A percentile compares a stretch with the other conserved stretches of the same genome.
Evolutionary conservation across 2,797 vertebrate species (phyloP).

Genomic region (Mus spretus): DNA sequence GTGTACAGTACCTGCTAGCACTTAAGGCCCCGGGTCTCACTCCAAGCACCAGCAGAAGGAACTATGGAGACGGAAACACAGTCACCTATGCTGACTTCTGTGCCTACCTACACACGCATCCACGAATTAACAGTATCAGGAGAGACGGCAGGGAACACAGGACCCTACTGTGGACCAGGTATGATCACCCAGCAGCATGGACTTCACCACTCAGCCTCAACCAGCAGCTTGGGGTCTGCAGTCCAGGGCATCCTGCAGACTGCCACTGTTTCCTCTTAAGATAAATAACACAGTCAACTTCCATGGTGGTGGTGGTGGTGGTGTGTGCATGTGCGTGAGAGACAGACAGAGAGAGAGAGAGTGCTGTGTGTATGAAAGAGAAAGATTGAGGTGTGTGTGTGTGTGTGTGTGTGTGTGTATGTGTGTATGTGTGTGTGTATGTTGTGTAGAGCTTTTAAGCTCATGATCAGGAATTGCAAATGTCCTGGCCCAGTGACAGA

Average conservation of each 20-base stretch:
- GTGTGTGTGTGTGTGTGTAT: no score
- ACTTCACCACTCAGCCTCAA: neutral
- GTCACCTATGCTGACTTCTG: neutral
- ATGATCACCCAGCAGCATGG: neutral
- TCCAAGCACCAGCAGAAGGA: no score
- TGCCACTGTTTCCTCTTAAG: neutral
- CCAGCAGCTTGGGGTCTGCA: constrained; percentile 47
- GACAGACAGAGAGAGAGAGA: no score
- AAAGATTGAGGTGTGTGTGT: no score
- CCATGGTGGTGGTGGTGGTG: neutral
- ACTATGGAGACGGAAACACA: neutral
- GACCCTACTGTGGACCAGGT: constrained; percentile 3
- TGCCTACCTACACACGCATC: neutral
- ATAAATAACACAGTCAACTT: neutral
- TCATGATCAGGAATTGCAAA: neutral
- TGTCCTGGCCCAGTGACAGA: neutral
- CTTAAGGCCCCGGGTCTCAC: no score
- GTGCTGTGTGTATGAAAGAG: no score
- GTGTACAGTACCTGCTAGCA: no score
- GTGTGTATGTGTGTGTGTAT: neutral
- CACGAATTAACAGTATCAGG: constrained; percentile 59
- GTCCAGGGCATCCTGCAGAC: neutral
- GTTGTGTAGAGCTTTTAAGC: constrained; percentile 31
- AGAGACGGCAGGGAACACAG: constrained; percentile 38
- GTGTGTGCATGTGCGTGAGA: neutral